Conservation (phyloP, 2,113 vertebrate genomes). For the Noctilio leporinus region DNA sequence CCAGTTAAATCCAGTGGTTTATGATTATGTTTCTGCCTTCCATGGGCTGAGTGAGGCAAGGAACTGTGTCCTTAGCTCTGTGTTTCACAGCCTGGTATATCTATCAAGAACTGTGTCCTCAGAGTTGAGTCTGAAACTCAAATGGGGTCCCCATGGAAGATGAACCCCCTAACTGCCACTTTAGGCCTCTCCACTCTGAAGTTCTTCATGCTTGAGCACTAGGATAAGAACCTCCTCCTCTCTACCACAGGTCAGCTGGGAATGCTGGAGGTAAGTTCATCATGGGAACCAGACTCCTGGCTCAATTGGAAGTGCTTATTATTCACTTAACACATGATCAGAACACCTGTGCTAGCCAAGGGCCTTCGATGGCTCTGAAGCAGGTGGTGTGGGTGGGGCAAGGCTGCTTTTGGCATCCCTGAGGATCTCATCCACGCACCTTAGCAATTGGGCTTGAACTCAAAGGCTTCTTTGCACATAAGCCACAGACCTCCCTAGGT, state of each 20-base stretch:
- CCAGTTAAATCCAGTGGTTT: background rate
- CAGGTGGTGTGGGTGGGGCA: fast-evolving
- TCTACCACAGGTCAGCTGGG: too few relatives aligned
- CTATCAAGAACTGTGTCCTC: background rate
- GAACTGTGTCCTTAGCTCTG: background rate
- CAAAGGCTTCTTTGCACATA: background rate
- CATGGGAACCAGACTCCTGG: background rate
- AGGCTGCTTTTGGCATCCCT: fast-evolving
- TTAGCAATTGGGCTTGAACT: background rate
- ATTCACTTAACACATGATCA: background rate
- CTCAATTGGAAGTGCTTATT: background rate
- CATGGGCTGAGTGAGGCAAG: background rate
- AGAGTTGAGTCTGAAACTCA: background rate
- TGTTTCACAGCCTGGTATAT: background rate
- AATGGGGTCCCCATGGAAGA: fast-evolving
- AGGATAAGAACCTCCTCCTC: background rate
- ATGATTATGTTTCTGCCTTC: background rate
- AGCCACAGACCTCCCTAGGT: fast-evolving
- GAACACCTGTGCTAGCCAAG: background rate
- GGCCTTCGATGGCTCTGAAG: background rate
- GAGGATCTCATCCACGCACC: fast-evolving
- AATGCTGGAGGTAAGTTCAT: background rate
- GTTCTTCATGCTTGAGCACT: too few relatives aligned
- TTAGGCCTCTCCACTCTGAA: fast-evolving
- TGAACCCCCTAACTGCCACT: fast-evolving